Conservation (phyloP, 2,888 invertebrate species). For the Caenorhabditis wallacei region DNA sequence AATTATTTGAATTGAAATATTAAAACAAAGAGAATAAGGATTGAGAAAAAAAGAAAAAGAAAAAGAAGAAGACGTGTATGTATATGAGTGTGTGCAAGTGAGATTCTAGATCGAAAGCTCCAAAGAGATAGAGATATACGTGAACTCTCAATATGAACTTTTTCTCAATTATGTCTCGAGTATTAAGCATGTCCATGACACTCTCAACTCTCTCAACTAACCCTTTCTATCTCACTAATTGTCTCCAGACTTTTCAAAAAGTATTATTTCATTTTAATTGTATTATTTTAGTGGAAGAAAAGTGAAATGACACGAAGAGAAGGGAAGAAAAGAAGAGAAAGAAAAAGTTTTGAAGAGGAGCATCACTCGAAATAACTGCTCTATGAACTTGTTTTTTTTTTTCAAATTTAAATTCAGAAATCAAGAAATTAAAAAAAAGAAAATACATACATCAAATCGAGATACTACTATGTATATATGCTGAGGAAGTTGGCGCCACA, state of each 20-base stretch:
- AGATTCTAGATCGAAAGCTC: constrained; percentile 23
- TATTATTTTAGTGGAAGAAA: constrained; percentile 41
- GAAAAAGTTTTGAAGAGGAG: constrained; percentile 12
- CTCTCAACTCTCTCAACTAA: constrained; percentile 24
- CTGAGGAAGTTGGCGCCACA: constrained; percentile 42
- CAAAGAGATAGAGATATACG: constrained; percentile 31
- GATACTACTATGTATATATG: constrained; percentile 43
- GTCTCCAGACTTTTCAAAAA: constrained; percentile 57
- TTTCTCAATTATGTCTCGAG: constrained; percentile 3
- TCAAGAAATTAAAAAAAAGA: neutral
- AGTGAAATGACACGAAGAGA: neutral
- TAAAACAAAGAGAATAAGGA: constrained; percentile 29
- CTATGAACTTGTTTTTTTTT: neutral
- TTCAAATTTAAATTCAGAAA: neutral
- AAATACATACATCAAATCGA: constrained; percentile 22
- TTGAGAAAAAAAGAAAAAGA: constrained; percentile 14
- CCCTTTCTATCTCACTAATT: constrained; percentile 50
- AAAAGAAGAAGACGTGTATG: constrained; percentile 30
- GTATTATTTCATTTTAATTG: constrained; percentile 53
- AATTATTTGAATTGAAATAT: constrained; percentile 21
- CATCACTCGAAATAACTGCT: neutral
- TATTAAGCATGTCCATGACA: constrained; percentile 56
- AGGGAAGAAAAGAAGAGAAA: neutral
- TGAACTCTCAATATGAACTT: constrained; percentile 58
- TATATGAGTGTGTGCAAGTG: constrained; percentile 38